phyloP scores from a whole-genome alignment of 2,888 invertebrate species.

The Temnothorax unifasciatus region DNA sequence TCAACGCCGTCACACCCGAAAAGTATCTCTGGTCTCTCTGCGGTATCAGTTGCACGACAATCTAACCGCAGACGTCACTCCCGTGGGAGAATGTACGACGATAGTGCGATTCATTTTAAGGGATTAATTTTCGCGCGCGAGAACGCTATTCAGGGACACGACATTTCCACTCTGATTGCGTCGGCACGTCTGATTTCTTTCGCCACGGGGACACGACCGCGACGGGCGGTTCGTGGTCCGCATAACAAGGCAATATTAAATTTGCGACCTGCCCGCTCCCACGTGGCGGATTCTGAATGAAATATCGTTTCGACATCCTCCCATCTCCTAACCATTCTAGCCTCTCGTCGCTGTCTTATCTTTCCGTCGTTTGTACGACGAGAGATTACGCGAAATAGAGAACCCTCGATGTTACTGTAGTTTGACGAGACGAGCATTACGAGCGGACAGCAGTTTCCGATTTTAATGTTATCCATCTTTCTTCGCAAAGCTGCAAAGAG shows the following conservation, averaged over 20 bases:
- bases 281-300: conserved; percentile 19
- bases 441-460: conserved; percentile 5
- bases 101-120: conserved; percentile 56
- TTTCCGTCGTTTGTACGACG: conserved; percentile 18
- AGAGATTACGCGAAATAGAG: conserved; percentile 43
- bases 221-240: conserved; percentile 29
- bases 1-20: conserved; percentile 24
- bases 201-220: conserved; percentile 37
- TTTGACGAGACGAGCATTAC: conserved; percentile 27
- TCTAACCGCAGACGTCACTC: conserved; percentile 52
- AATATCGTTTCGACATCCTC: conserved; percentile 46
- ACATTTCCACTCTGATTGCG: conserved; percentile 64
- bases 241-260: conserved; percentile 71
- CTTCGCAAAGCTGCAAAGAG: conserved; percentile 2
- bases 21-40: conserved; percentile 25
- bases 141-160: conserved; percentile 35
- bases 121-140: conserved; percentile 63
- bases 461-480: conserved; percentile 16
- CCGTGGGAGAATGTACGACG: conserved; percentile 41
- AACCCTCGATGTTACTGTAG: conserved; percentile 25
- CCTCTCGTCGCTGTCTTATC: conserved; percentile 19
- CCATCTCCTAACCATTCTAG: not conserved
- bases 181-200: conserved; percentile 62
- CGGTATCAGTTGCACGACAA: conserved; percentile 39
- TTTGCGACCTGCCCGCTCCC: conserved; percentile 39